Evolutionary conservation across 2,888 invertebrate species (phyloP).

Genomic region (Eupithecia subumbrata): DNA sequence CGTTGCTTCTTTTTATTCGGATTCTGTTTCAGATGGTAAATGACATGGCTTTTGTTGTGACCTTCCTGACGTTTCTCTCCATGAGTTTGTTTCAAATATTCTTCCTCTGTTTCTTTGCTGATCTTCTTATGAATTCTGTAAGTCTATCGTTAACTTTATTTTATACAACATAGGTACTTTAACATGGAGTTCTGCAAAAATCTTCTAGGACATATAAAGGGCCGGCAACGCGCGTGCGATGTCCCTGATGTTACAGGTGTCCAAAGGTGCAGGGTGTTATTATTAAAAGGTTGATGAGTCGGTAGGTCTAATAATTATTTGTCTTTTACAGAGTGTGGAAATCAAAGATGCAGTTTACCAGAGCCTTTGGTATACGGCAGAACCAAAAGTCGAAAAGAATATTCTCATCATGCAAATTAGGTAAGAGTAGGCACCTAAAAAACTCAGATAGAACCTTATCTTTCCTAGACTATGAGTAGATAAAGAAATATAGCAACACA

Average conservation of each 20-base stretch:
- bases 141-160: background rate
- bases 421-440: background rate
- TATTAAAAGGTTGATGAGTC: background rate
- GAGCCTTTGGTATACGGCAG: conserved; percentile 6
- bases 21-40: conserved; percentile 13
- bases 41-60: background rate
- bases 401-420: conserved; percentile 5
- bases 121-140: conserved; percentile 10
- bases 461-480: background rate
- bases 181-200: background rate
- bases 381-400: background rate
- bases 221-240: background rate
- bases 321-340: background rate
- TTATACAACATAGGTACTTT: background rate
- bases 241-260: background rate
- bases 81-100: conserved; percentile 13
- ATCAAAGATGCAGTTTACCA: conserved; percentile 11
- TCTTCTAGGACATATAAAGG: background rate
- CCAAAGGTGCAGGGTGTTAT: background rate
- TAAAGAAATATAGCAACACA: background rate
- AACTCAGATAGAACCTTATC: background rate
- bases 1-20: background rate
- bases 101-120: conserved; percentile 13
- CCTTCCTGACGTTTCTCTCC: background rate
- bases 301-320: background rate